Evolutionary conservation across 2,888 invertebrate genomes (phyloP).

Genomic region (Diaprepes abbreviatus): DNA sequence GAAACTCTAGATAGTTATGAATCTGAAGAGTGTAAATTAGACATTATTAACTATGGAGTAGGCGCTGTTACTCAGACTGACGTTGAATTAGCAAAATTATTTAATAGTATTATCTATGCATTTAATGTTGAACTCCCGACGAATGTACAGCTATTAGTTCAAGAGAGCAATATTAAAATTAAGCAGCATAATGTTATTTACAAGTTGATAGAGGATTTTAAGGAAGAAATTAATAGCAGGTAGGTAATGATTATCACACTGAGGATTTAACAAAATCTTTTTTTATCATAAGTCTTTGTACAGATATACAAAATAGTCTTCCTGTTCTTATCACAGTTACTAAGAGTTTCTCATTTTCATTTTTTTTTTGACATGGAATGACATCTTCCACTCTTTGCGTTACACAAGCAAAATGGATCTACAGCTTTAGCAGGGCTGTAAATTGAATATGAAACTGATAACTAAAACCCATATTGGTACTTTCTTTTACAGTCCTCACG

Average conservation of each 20-base stretch:
- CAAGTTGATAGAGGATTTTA: conserved; percentile 90
- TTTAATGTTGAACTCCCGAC: conserved; percentile 83
- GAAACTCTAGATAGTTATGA: conserved; percentile 91
- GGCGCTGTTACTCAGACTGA: conserved; percentile 89
- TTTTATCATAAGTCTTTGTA: no score
- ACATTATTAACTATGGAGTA: conserved; percentile 91
- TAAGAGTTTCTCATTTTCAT: no score
- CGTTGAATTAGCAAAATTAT: conserved; percentile 83
- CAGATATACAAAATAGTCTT: no score
- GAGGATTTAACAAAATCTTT: no score
- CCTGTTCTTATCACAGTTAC: no score
- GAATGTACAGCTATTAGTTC: conserved; percentile 70
- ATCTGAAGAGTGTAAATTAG: conserved; percentile 81
- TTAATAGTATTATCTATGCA: conserved; percentile 86
- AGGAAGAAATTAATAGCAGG: conserved; percentile 79
- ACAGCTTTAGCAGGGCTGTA: no score
- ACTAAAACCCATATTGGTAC: no score
- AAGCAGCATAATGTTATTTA: conserved; percentile 92
- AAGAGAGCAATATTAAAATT: conserved; percentile 72
- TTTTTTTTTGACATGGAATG: no score
- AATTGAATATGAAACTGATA: no score
- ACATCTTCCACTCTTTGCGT: no score
- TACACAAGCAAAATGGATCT: no score
- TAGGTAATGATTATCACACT: conserved; percentile 18
- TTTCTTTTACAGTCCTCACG: no score